These are phyloP conservation scores for Sanderia malayensis DNA, from an alignment of 30 jellyfish, hydroid and myxozoan genomes.

Conservation along the genomic window DNA sequence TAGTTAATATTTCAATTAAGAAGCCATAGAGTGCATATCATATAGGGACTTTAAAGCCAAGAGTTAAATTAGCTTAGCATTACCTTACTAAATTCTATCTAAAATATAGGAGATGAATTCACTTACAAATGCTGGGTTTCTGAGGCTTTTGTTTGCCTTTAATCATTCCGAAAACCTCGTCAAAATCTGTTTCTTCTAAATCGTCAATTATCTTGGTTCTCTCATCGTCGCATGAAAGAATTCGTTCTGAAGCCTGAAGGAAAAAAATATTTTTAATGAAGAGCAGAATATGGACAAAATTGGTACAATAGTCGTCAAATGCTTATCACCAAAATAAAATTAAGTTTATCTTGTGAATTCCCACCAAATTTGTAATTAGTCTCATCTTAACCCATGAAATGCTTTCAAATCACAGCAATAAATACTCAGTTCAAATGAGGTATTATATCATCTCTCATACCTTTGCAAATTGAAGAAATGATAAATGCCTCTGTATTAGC, in stretches of 20 bases:
- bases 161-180: conserved; percentile 20
- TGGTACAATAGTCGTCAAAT: background rate
- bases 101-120: too few species aligned
- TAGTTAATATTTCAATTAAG: background rate
- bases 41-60: background rate
- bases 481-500: conserved; percentile 36
- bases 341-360: too few species aligned
- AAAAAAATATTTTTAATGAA: background rate
- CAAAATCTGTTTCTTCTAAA: conserved; percentile 22
- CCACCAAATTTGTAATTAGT: too few species aligned
- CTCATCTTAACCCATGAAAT: too few species aligned
- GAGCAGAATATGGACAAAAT: background rate
- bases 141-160: too few species aligned
- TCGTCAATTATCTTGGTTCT: conserved; percentile 14
- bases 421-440: too few species aligned
- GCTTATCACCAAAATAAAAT: background rate
- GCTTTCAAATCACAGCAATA: too few species aligned
- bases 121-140: too few species aligned
- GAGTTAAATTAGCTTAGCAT: background rate
- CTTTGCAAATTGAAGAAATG: conserved; percentile 50
- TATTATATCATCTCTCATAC: conserved; percentile 7
- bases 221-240: conserved; percentile 18
- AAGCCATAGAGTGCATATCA: background rate
- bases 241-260: conserved; percentile 19
- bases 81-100: background rate